These are phyloP conservation scores for Thryonomys swinderianus DNA, from an alignment of 2,113 vertebrate species.

Conservation along the genomic window DNA sequence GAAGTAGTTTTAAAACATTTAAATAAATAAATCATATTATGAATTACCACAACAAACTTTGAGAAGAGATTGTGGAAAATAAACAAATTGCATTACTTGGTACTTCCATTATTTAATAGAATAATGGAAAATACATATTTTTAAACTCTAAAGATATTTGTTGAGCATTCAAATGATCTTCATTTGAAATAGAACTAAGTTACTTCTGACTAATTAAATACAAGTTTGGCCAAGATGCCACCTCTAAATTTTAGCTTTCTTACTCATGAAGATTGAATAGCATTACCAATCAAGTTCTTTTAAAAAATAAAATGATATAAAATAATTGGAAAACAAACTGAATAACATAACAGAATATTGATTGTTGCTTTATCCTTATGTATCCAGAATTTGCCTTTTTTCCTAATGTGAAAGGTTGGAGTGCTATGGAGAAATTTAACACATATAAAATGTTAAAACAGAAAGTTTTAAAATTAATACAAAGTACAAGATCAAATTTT, in stretches of 20 bases:
- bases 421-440: background rate
- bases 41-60: no score
- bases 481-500: background rate
- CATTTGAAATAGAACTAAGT: background rate
- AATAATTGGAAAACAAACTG: background rate
- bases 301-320: background rate
- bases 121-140: no score
- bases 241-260: background rate
- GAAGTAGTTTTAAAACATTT: no score
- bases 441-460: background rate
- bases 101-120: no score
- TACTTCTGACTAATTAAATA: background rate
- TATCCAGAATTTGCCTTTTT: background rate
- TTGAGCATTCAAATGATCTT: no score
- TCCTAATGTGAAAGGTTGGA: background rate
- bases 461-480: background rate
- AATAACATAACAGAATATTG: background rate
- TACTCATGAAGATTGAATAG: background rate
- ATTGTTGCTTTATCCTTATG: background rate
- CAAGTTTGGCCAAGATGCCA: background rate
- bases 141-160: conserved; percentile 17
- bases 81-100: no score
- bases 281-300: background rate
- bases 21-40: no score
- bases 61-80: no score